Evolutionary conservation across 2,113 vertebrate genomes (phyloP).

Genomic region (Clarias macrocephalus): DNA sequence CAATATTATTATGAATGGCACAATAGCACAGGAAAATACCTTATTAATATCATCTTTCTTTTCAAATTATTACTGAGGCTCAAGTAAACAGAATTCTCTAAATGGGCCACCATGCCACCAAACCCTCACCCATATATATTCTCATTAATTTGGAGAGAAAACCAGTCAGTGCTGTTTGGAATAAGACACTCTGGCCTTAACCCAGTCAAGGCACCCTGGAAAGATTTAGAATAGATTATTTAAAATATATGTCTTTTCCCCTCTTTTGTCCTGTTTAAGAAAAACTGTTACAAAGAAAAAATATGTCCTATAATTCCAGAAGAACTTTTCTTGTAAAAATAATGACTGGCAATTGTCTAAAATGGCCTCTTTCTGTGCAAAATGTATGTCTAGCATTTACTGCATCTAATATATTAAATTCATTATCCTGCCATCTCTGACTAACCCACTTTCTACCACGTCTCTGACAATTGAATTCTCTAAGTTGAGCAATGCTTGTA

Average conservation of each 20-base stretch:
- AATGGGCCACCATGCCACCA: neutral
- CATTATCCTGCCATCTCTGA: neutral
- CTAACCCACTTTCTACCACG: neutral
- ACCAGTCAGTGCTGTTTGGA: neutral
- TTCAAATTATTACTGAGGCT: neutral
- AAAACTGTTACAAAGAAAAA: no score
- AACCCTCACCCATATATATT: no score
- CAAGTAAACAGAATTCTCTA: neutral
- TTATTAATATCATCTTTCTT: neutral
- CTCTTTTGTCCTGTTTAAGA: neutral
- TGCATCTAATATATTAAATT: neutral
- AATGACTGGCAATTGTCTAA: neutral
- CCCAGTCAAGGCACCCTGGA: neutral
- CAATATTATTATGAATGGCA: neutral
- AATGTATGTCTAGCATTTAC: neutral
- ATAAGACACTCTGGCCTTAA: neutral
- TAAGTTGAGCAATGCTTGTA: neutral
- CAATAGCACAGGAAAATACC: neutral
- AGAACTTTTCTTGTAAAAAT: neutral
- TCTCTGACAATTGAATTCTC: neutral
- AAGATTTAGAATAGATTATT: neutral
- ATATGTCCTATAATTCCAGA: neutral
- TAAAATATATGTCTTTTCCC: neutral
- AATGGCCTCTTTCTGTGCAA: neutral
- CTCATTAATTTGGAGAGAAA: neutral